Conservation (phyloP, 2,113 vertebrate species). For the Mungos mungo region DNA sequence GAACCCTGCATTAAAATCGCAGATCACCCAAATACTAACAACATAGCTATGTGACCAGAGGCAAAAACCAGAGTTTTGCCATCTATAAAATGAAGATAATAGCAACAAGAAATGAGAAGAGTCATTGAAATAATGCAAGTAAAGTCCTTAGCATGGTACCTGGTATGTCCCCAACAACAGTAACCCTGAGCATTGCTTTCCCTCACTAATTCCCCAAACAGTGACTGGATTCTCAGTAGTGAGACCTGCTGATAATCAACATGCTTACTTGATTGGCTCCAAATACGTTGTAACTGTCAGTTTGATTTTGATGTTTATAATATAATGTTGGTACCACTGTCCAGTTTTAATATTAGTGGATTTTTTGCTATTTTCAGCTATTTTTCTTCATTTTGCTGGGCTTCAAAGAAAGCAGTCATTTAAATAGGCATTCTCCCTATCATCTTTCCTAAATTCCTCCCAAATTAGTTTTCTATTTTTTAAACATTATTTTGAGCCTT, state of each 20-base stretch:
- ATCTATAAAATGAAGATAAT: not conserved
- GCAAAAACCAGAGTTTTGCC: not conserved
- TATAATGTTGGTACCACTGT: not conserved
- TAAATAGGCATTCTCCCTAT: not conserved
- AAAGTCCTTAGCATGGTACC: not conserved
- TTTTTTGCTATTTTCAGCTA: not conserved
- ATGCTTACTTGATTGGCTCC: not conserved
- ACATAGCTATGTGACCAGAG: not conserved
- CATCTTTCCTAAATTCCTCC: not conserved
- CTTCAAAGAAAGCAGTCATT: not conserved
- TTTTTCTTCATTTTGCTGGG: not conserved
- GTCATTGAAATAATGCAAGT: not conserved
- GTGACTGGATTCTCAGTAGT: not conserved
- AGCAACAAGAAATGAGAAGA: not conserved
- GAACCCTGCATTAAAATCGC: not conserved
- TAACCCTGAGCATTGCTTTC: not conserved
- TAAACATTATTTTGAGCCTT: not conserved
- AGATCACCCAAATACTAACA: not conserved
- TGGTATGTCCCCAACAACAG: not conserved
- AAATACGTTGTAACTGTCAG: not conserved
- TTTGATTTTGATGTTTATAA: not conserved
- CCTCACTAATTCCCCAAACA: not conserved
- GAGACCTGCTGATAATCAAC: not conserved
- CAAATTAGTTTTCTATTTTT: constrained; percentile 20
- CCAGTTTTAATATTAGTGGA: not conserved